Conservation (phyloP, 1,140 invertebrate genomes). For the roundworm (Caenorhabditis elegans) region WBcel235 BX284605.5:754001-754500, state of each 20-base stretch:
- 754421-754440: no score
- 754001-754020: neutral
- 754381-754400: neutral
- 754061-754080: no score
- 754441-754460: no score
- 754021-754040: conserved; percentile 13
- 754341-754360: neutral
- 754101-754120: no score
- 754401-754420: conserved; percentile 3
- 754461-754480: conserved; percentile 4
- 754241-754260: neutral
- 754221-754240: no score
- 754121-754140: no score
- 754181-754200: neutral
- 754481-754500: conserved; percentile 6
- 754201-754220: neutral
- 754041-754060: neutral
- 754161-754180: no score
- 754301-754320: neutral
- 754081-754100: no score
- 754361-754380: neutral
- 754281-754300: conserved; percentile 13
- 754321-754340: neutral
- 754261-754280: neutral
- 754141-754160: no score